Base-by-base conservation (phyloP, 2,113 vertebrate species). In the Urocitellus parryii region DNA sequence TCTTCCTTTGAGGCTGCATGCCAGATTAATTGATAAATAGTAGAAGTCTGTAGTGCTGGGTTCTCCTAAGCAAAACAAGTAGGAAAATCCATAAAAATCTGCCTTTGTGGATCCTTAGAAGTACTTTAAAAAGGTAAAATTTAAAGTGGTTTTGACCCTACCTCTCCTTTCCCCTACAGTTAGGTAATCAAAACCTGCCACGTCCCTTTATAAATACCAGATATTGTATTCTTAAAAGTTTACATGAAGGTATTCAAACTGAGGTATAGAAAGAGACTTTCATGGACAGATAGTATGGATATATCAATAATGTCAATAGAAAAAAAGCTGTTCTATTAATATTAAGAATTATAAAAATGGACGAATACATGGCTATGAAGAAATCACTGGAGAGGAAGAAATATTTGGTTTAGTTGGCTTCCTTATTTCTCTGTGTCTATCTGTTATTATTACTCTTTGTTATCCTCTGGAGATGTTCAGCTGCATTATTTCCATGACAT, bases 21-120 rank as follows among this genome's bases (percentile, higher is more conserved):
- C 97, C 98, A 97, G 98, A 98, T 98, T 99, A 99, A 99, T 99
- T 99, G 99, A 99, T 99, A 99, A 99, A 98, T 98, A 98, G 98
- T 98, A 97, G 98, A 98, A 98, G 98, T 98, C 98, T 98, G 97
- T 97, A 98, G 95, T 97, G 90, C 97, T 98, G 78, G 82, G 76
- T 97, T 98, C 97, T 98, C 97, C 98, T 98, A 98, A 98, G 98
- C 98, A 98, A 98, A 98, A 98, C 97, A 98, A 98, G 98, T 98
- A 96, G 93, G 98, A 98, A 98, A 98, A 99, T 98, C 98, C 96
- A 99, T 98, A 98, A 98, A 98, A 98, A 92, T 96, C 88, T 98
- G 73, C 95, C 0, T 94, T 3, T 70, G 97, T 97, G 91, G 58
- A 91, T 98, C 95, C 97, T 98, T 97, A 98, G 98, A 98, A 98